Base-by-base conservation (phyloP, 53 echinoderm and acorn worm genomes). In the Holothuria leucospilota region DNA sequence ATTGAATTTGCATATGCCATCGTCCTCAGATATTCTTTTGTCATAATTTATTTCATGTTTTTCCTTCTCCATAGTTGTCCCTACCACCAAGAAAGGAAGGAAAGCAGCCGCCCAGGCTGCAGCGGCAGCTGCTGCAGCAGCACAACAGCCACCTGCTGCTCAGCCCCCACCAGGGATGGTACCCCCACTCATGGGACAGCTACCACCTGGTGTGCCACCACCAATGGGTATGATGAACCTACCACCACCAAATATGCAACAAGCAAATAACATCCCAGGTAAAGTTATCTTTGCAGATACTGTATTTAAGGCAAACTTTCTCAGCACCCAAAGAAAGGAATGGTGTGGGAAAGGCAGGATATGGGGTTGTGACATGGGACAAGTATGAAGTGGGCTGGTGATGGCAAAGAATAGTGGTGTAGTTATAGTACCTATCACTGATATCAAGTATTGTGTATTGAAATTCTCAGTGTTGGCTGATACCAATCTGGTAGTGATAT, bases 161-260 rank as follows among this genome's bases (percentile, higher is more conserved):
- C 38, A 27, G 20, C 16, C 80, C 2, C 60, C 80, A 56, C 12
- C 60, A 59, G 72, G 72, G 4, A 51, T 75, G 75, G 61, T 61
- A 29, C 94, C 94, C 15, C 92, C 94, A 0, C 90, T 92, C 39
- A 90, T 96, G 96, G 93, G 91, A n/a, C 93, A 96, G 40, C 63
- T 83, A 64, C 84, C 67, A 20, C 89, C 89, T 41, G 89, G 89
- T 39, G 49, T 89, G 51, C 84, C 84, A 15, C 29, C 30, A 67
- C 74, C 84, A 2, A 83, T 90, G 85, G 89, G 86, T 39, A 82
- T 95, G 91, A 93, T 95, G 93, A 88, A 85, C 14, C 96, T 92
- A 65, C 89, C 91, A 15, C 94, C 96, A 26, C 92, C 91, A 38
- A 86, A 78, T 49, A 84, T 84, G 68, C 80, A 80, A n/a, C 75